Evolutionary conservation across 1,140 invertebrate species (phyloP).

Genomic region (Papilio aristodemus): DNA sequence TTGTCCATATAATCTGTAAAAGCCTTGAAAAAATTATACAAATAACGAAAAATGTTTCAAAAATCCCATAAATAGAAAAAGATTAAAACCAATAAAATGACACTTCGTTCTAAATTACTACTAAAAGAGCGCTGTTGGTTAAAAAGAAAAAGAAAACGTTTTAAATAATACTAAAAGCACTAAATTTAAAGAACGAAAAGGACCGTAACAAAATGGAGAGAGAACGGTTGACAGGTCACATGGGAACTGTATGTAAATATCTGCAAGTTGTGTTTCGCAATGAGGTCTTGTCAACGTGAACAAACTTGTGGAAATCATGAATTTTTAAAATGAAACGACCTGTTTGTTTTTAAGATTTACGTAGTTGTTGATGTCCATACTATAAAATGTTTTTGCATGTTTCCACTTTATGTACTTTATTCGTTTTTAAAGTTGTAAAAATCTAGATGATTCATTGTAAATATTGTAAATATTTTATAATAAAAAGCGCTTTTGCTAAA

Average conservation of each 20-base stretch:
- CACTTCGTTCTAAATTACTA: background rate
- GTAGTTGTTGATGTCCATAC: slow-evolving; percentile 6
- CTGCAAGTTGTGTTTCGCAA: slow-evolving; percentile 51
- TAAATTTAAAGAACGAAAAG: slow-evolving; percentile 30
- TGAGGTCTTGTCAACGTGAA: slow-evolving; percentile 38
- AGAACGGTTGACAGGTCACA: slow-evolving; percentile 50
- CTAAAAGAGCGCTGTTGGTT: slow-evolving; percentile 1
- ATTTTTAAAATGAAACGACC: slow-evolving; percentile 27
- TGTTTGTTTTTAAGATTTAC: slow-evolving; percentile 27
- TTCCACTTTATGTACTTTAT: too few species aligned
- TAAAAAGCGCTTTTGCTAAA: too few species aligned
- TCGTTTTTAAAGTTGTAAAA: too few species aligned
- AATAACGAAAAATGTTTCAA: background rate
- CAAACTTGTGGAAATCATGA: slow-evolving; percentile 36
- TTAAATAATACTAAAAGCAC: slow-evolving; percentile 27
- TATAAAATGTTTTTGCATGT: background rate
- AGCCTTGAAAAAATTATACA: too few species aligned
- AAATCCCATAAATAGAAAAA: background rate
- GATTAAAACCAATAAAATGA: background rate
- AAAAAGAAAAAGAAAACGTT: background rate
- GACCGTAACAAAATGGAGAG: slow-evolving; percentile 30
- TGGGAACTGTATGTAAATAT: slow-evolving; percentile 58
- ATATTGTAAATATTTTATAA: too few species aligned
- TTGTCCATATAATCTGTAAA: too few species aligned
- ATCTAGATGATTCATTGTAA: too few species aligned